Percentiles rank a stretch among this genome's conserved stretches.
Evolutionary conservation across 1,140 invertebrate genomes (phyloP).

Genomic region (Holotrichia oblita): DNA sequence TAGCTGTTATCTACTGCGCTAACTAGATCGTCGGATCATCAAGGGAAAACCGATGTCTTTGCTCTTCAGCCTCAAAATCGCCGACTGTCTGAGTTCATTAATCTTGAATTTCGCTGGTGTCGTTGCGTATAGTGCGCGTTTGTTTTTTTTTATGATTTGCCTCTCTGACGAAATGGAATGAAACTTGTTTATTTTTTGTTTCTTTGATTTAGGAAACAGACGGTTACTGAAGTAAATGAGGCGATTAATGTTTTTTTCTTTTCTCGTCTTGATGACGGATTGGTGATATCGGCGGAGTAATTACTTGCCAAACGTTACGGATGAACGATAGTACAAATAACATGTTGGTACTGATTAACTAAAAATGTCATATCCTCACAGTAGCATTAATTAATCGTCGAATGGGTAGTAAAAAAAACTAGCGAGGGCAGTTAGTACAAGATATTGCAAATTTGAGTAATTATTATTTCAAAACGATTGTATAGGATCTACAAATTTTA

Average conservation of each 20-base stretch:
- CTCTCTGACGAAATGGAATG: neutral
- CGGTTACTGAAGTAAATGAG: neutral
- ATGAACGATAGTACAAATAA: neutral
- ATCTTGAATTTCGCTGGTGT: neutral
- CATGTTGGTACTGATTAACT: neutral
- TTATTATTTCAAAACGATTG: too few relatives aligned
- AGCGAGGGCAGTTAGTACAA: too few relatives aligned
- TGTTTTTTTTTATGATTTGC: neutral
- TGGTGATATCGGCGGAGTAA: neutral
- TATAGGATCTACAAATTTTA: too few relatives aligned
- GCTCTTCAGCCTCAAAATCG: neutral
- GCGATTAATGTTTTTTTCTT: conserved; percentile 6
- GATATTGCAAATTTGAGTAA: too few relatives aligned
- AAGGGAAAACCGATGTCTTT: conserved; percentile 7
- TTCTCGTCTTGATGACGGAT: neutral
- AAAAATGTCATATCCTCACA: too few relatives aligned
- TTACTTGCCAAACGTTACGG: neutral
- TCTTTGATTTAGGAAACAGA: neutral
- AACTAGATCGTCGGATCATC: conserved; percentile 25
- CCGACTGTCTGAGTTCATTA: conserved; percentile 12
- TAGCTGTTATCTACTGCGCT: conserved; percentile 4
- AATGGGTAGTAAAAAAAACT: neutral
- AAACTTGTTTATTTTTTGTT: neutral
- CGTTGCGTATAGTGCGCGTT: neutral
- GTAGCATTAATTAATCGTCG: neutral